Evolutionary conservation across 2,888 invertebrate species (phyloP).

Genomic region (Scelioninae gen. 1): DNA sequence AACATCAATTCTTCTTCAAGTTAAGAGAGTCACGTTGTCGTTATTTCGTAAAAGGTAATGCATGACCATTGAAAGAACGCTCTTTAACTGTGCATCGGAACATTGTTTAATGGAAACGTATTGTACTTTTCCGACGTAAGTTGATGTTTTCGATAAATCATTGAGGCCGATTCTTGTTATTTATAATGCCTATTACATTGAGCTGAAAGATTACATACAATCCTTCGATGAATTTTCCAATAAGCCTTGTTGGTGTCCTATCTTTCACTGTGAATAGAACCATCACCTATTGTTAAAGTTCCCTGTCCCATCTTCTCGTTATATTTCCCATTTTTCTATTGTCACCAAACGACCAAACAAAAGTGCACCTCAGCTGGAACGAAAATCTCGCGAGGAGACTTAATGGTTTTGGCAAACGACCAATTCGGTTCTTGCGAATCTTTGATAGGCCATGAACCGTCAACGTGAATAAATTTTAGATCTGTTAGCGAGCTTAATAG

Average conservation of each 20-base stretch:
- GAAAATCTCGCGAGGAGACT: slow-evolving; percentile 75
- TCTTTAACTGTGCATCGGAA: not conserved
- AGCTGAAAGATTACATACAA: slow-evolving; percentile 67
- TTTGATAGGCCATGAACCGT: slow-evolving; percentile 60
- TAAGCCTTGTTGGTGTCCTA: slow-evolving; percentile 67
- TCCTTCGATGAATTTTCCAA: slow-evolving; percentile 69
- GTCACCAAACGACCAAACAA: slow-evolving; percentile 80
- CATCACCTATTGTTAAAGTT: slow-evolving; percentile 66
- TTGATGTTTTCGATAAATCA: slow-evolving; percentile 42
- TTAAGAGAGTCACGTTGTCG: not conserved
- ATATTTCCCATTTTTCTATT: slow-evolving; percentile 80
- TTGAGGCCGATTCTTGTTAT: slow-evolving; percentile 34
- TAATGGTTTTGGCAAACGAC: slow-evolving; percentile 80
- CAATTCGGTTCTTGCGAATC: slow-evolving; percentile 75
- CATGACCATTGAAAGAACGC: slow-evolving; percentile 4
- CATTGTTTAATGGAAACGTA: slow-evolving; percentile 29
- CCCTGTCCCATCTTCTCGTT: slow-evolving; percentile 72
- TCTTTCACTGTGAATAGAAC: slow-evolving; percentile 64
- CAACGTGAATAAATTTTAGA: slow-evolving; percentile 60
- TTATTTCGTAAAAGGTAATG: not conserved
- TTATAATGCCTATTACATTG: slow-evolving; percentile 63
- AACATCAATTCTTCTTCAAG: not conserved
- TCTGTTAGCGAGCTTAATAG: slow-evolving; percentile 57
- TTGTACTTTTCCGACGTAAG: slow-evolving; percentile 12
- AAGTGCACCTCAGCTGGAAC: slow-evolving; percentile 76